A percentile compares a stretch with the other conserved stretches of the same genome.
Evolutionary conservation across 2,113 vertebrate species (phyloP).

Genomic region (Tichodroma muraria): DNA sequence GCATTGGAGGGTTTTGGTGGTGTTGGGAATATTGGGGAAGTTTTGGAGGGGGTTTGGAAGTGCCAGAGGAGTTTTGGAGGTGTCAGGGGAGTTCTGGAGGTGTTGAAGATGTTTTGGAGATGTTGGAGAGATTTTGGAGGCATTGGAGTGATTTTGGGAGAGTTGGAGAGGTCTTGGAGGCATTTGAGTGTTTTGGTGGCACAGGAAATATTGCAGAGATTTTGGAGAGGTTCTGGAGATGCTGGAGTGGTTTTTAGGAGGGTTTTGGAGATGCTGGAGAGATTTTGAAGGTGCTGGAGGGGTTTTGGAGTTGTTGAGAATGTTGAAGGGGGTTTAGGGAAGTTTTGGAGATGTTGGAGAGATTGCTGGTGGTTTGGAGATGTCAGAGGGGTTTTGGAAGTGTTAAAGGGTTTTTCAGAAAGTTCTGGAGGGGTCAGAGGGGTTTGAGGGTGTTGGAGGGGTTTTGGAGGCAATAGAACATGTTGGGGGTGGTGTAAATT

Average conservation of each 20-base stretch:
- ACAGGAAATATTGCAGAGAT: background rate
- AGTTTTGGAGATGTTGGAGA: background rate
- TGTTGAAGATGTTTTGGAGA: background rate
- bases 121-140: background rate
- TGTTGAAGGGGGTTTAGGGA: background rate
- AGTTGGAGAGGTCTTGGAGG: background rate
- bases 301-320: background rate
- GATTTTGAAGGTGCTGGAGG: background rate
- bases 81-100: background rate
- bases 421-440: background rate
- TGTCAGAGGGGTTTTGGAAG: background rate
- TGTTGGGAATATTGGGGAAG: background rate
- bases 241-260: background rate
- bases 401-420: background rate
- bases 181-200: no score
- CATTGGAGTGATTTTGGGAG: background rate
- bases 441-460: background rate
- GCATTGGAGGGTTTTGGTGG: background rate
- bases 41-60: background rate
- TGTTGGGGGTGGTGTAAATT: background rate
- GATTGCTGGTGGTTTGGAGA: background rate
- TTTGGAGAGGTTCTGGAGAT: background rate
- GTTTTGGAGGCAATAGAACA: background rate
- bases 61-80: background rate
- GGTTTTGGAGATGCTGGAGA: background rate